Conservation (phyloP, 2,888 invertebrate genomes). For the Scaptomyza polygonia region DNA sequence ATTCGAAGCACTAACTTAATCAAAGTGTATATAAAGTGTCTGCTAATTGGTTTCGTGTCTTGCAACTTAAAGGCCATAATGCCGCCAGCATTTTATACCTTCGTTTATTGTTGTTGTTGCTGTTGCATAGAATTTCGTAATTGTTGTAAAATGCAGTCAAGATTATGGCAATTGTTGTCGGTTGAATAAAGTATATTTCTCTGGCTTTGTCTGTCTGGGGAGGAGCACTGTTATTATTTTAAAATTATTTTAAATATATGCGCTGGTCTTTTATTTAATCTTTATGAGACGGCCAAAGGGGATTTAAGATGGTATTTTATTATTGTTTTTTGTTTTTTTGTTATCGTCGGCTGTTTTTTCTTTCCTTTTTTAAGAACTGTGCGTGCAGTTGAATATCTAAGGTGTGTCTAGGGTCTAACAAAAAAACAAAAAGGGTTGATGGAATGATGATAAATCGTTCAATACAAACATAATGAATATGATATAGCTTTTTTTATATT, state of each 20-base stretch:
- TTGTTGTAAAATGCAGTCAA: conserved; percentile 58
- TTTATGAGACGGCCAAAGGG: conserved; percentile 20
- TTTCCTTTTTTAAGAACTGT: not conserved
- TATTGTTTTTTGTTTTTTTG: not conserved
- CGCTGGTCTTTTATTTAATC: conserved; percentile 21
- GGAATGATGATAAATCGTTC: conserved; percentile 11
- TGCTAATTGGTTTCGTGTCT: conserved; percentile 48
- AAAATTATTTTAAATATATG: conserved; percentile 66
- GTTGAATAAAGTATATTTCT: conserved; percentile 3
- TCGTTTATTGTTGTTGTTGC: conserved; percentile 4
- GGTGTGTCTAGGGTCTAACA: conserved; percentile 6
- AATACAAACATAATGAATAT: not conserved
- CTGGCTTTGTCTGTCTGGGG: conserved; percentile 1
- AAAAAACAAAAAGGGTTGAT: conserved; percentile 10
- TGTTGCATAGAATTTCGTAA: conserved; percentile 43
- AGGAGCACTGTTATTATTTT: conserved; percentile 65
- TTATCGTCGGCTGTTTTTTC: not conserved
- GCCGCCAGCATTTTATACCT: conserved; percentile 48
- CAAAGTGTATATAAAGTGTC: conserved; percentile 44
- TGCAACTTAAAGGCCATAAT: conserved; percentile 33
- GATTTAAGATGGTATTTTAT: not conserved
- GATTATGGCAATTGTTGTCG: conserved; percentile 43
- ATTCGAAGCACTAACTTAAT: not conserved
- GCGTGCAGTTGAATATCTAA: conserved; percentile 15
- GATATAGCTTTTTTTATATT: not conserved